Evolutionary conservation across 2,797 vertebrate species (phyloP), one percentile per base, ranked within the genome.

Genomic region (Limosa lapponica): DNA sequence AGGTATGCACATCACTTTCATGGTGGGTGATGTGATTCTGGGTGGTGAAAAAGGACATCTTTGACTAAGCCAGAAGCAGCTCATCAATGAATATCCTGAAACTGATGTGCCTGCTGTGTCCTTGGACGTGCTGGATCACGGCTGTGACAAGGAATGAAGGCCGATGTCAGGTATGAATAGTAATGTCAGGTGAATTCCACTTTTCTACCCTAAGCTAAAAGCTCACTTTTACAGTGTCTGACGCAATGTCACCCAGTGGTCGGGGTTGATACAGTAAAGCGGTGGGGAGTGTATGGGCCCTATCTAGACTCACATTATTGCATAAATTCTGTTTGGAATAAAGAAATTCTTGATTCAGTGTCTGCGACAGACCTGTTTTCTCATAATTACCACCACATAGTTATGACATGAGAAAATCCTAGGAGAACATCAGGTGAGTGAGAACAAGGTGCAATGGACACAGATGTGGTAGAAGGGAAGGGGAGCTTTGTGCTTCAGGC

Each of bases 181-280:
- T n/a, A 89, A 82, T 2, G 17, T 34, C 49, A 65, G 18, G 34
- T n/a, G 18, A 49, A 58, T 80, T 41, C 36, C 11, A 23, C 8
- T 82, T 62, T 72, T 52, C 22, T 46, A 22, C 43, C 6, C 39
- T 43, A 80, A 73, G 3, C 27, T 43, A 49, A 79, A 89, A 89
- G 14, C 22, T 87, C 25, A 28, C 7, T 82, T 92, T 61, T 18
- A 41, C 16, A 57, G 3, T 25, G 14, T 17, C 43, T 79, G 30
- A 73, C 0, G 2, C 18, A 30, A 54, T 7, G 34, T 36, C 27
- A 57, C 27, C 8, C 54, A 34, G 20, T 6, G 37, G n/a, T 32
- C 57, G 55, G 27, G 28, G 39, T 1, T 52, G 18, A 43, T n/a
- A 58, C 0, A 0, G 14, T 39, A 71, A 59, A 3, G 13, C 24